phyloP scores from a whole-genome alignment of 2,888 invertebrate genomes.

The Bugulina stolonifera region DNA sequence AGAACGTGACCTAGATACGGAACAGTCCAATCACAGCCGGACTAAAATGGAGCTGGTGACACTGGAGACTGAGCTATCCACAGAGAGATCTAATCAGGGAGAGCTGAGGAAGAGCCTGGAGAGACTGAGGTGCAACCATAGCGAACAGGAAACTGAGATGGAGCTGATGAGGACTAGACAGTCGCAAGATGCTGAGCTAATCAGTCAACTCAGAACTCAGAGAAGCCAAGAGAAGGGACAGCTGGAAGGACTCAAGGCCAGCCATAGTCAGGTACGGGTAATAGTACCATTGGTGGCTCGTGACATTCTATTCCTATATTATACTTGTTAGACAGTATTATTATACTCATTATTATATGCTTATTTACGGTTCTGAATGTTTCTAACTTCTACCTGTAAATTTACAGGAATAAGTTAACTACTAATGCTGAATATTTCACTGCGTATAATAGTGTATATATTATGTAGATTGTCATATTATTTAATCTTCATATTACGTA shows the following conservation, averaged over 20 bases:
- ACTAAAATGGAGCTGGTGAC: not conserved
- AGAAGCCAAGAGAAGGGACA: conserved; percentile 1
- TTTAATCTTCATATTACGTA: no score
- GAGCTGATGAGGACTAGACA: not conserved
- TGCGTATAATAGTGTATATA: no score
- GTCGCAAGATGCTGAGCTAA: not conserved
- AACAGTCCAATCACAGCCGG: not conserved
- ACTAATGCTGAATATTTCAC: no score
- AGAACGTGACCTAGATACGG: not conserved
- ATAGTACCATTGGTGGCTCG: no score
- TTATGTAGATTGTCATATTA: no score
- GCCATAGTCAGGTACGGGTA: conserved; percentile 6
- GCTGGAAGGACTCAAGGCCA: conserved; percentile 4
- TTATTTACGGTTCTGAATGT: no score
- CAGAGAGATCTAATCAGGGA: not conserved
- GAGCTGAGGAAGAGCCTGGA: conserved; percentile 21
- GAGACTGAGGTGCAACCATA: not conserved
- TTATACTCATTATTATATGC: no score
- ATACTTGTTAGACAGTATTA: no score
- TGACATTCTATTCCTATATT: no score
- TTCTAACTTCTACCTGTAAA: no score
- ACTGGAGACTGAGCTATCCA: not conserved
- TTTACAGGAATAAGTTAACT: no score
- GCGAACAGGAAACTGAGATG: conserved; percentile 6
- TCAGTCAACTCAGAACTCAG: not conserved